Evolutionary conservation across 2,113 vertebrate genomes (phyloP), one percentile per base, ranked within the genome.

Genomic region (Erinaceus europaeus): DNA sequence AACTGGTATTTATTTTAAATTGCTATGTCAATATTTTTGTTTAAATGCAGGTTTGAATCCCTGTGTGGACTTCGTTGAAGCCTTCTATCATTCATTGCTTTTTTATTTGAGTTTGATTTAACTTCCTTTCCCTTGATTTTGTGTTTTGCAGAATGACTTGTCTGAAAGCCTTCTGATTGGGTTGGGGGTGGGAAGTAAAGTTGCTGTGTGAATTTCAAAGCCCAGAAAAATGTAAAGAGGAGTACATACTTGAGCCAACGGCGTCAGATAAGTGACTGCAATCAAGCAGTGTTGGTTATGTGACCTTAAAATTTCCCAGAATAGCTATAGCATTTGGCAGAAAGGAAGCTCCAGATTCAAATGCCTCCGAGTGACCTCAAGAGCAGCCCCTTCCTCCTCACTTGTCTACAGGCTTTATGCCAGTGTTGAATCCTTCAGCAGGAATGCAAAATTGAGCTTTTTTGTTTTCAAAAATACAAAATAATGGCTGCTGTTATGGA

Each of bases 11-110:
- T 96, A 95, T 95, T 95, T 96, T 94, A 93, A 96, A 94, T 87
- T 93, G 76, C 11, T 91, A 75, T 87, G 90, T 95, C 89, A 96
- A 95, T 96, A 94, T 95, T 96, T 97, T 94, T 94, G 52, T 96
- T 95, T 96, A 90, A 95, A 96, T 88, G 84, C 92, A 90, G 46
- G 50, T 34, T 59, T 93, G 95, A 91, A 81, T 91, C 84, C 76
- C 72, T 29, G 53, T 75, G 34, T 82, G 64, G 23, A 90, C 94
- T 95, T 94, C 62, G 84, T 75, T 91, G 46, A 96, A 95, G n/a
- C 73, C 81, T 94, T 92, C 77, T 84, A 23, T 93, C 86, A 81
- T 79, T 93, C 86, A 81, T 79, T 92, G 42, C 73, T 94, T 76
- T n/a, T 95, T 96, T 93, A 95, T 94, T 92, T 95, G 72, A 93